Evolutionary conservation across 2,797 vertebrate species (phyloP).

Genomic region (Pseudochaenichthys georgianus): DNA sequence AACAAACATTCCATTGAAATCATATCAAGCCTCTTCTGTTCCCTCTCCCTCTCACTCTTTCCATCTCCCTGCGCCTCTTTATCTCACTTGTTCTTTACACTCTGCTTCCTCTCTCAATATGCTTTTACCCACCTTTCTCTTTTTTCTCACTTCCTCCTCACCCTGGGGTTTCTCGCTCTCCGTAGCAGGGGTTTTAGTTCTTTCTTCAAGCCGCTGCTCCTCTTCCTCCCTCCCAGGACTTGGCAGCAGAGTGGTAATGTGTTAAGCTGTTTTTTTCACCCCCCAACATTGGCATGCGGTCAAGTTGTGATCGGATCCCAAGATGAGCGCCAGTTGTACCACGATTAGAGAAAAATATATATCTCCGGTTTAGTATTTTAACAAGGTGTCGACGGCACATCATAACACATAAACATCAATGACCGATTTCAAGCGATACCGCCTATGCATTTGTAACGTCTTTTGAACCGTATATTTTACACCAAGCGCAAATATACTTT

Average conservation of each 20-base stretch:
- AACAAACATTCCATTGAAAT: constrained; percentile 96
- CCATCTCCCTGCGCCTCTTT: constrained; percentile 70
- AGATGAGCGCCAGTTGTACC: constrained; percentile 63
- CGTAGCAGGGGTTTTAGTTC: constrained; percentile 67
- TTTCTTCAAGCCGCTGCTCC: constrained; percentile 64
- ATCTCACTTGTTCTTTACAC: constrained; percentile 65
- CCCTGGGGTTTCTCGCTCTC: constrained; percentile 69
- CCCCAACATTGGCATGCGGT: constrained; percentile 67
- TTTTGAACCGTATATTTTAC: too few relatives aligned
- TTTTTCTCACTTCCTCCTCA: constrained; percentile 64
- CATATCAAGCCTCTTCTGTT: constrained; percentile 93
- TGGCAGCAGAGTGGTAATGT: constrained; percentile 74
- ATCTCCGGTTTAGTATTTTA: constrained; percentile 36
- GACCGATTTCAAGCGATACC: constrained; percentile 3
- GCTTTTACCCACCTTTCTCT: constrained; percentile 73
- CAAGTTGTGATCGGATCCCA: constrained; percentile 60
- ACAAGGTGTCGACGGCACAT: constrained; percentile 3
- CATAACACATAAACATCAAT: constrained; percentile 33
- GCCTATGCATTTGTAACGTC: constrained; percentile 24
- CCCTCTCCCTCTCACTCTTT: constrained; percentile 82
- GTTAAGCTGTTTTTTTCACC: constrained; percentile 70
- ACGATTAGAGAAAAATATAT: constrained; percentile 46
- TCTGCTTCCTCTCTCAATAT: constrained; percentile 61
- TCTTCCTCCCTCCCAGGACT: constrained; percentile 69
- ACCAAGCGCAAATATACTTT: constrained; percentile 21